Evolutionary conservation across 1,140 invertebrate species (phyloP), one percentile per base, ranked within the genome.

Genomic region (Battus philenor): DNA sequence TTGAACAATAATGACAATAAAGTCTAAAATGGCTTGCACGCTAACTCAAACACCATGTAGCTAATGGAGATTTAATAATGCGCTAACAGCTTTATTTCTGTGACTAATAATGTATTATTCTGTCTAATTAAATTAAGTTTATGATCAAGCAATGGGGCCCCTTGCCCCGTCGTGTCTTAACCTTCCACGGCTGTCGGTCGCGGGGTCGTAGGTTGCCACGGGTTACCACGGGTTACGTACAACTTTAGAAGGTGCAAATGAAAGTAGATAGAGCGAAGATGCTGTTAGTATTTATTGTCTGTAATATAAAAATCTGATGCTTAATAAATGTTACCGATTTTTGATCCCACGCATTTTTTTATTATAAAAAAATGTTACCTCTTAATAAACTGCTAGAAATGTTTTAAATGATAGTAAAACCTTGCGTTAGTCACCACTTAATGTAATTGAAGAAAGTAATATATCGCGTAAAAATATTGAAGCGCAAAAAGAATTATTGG

Each of bases 71-170:
- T 26, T 41, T 41, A 41, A 16, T 29, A 39, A 26, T 12, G 24
- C 38, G 38, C 38, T 41, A 41, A 41, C 38, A 41, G 38, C 38
- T 41, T 41, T 41, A 41, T 41, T 41, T 29, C 15, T 16, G 38
- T 27, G 38, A 41, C 38, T 41, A 17, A 41, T 41, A 41, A 41
- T 41, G 38, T 41, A 41, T 41, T 41, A 41, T 41, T 41, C 38
- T 41, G 38, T 41, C 38, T 41, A 41, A 41, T 41, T 41, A 41
- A 41, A 41, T 41, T 41, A 41, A 29, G 38, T 41, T 41, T 41
- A 41, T 27, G 12, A 41, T 4, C 24, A 41, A 27, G 24, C 38
- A 27, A 41, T 20, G 33, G 8, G 24, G 16, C 38, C 24, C 15
- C n/a, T 11, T 39, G 22, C 13, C 36, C 36, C 18, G 7, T 27